These are phyloP conservation scores for Nephrotoma appendiculata DNA, from an alignment of 2,888 invertebrate species.

Conservation along the genomic window DNA sequence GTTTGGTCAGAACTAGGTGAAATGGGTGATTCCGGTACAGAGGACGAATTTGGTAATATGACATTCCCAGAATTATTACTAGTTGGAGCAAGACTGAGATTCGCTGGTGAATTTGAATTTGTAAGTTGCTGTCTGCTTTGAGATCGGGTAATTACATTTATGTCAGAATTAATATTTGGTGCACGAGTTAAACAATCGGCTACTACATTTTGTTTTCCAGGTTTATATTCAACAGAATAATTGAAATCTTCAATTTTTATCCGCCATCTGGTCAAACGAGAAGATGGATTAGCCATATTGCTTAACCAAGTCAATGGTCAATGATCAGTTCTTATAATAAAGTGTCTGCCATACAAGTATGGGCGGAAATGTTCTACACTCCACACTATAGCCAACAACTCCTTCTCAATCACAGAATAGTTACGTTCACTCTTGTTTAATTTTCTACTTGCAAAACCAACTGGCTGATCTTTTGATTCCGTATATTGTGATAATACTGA, in stretches of 20 bases:
- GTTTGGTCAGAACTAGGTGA: not conserved
- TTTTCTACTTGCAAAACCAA: not conserved
- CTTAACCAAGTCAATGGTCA: not conserved
- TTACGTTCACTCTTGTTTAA: not conserved
- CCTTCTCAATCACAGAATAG: not conserved
- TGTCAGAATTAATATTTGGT: too few species aligned
- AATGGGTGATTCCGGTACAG: not conserved
- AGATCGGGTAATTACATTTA: too few species aligned
- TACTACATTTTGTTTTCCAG: too few species aligned
- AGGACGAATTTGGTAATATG: not conserved
- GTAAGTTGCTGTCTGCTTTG: too few species aligned
- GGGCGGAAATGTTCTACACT: not conserved
- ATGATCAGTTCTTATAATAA: not conserved
- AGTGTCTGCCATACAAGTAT: not conserved
- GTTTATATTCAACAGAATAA: too few species aligned
- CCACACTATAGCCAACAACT: not conserved
- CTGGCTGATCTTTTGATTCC: not conserved
- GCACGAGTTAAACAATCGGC: too few species aligned
- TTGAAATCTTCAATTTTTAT: too few species aligned
- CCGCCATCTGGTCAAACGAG: too few species aligned
- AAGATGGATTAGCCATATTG: too few species aligned
- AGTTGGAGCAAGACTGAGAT: too few species aligned
- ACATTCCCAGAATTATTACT: not conserved
- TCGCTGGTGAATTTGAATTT: too few species aligned
- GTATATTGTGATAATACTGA: constrained; percentile 17